Percentiles rank a stretch among this genome's conserved stretches.
phyloP scores from a whole-genome alignment of 2,888 invertebrate species.

The Ophioninae sp. region DNA sequence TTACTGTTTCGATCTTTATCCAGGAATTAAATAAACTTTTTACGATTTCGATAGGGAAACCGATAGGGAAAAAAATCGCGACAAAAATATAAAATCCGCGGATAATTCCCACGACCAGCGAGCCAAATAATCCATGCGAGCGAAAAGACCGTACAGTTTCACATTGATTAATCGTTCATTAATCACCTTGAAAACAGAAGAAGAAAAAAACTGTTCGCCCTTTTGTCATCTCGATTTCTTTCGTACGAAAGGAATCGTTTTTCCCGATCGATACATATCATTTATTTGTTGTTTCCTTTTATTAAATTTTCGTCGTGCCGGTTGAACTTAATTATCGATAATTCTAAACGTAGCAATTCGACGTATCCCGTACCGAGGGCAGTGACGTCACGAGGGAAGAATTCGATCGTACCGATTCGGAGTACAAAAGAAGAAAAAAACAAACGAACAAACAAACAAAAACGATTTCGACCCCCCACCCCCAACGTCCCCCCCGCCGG shows the following conservation, averaged over 20 bases:
- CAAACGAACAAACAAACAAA: too few species aligned
- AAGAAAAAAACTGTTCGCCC: neutral
- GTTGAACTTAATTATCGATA: conserved; percentile 42
- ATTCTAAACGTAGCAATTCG: conserved; percentile 45
- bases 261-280: neutral
- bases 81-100: neutral
- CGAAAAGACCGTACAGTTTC: neutral
- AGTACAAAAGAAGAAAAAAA: neutral
- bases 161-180: neutral
- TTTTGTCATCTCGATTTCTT: neutral
- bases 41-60: too few species aligned
- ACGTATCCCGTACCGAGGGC: conserved; percentile 35
- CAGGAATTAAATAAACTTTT: too few species aligned
- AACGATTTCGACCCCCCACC: too few species aligned
- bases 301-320: neutral
- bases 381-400: neutral
- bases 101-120: neutral
- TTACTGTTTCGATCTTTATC: too few species aligned
- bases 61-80: too few species aligned
- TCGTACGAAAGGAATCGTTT: neutral
- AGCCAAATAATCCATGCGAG: neutral
- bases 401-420: neutral
- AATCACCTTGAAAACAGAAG: neutral
- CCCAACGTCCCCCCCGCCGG: neutral
- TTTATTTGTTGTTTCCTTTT: conserved; percentile 19